phyloP scores from a whole-genome alignment of 1,140 invertebrate genomes.

The Papilio polyxenes region DNA sequence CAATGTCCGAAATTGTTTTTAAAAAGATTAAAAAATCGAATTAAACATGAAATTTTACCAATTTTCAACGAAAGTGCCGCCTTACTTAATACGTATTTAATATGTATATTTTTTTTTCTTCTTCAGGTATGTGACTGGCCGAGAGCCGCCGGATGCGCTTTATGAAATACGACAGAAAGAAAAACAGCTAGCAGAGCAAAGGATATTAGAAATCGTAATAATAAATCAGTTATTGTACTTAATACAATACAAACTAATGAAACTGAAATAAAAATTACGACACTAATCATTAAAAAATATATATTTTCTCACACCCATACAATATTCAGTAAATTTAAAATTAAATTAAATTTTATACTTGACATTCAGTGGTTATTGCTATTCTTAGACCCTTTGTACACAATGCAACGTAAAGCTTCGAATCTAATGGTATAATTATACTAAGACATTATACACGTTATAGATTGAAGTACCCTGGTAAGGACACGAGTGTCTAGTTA shows the following conservation, averaged over 20 bases:
- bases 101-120: neutral
- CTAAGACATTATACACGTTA: too few relatives aligned
- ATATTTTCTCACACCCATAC: too few relatives aligned
- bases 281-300: too few relatives aligned
- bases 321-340: too few relatives aligned
- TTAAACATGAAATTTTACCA: neutral
- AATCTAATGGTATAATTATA: too few relatives aligned
- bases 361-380: too few relatives aligned
- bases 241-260: neutral
- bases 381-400: too few relatives aligned
- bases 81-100: neutral
- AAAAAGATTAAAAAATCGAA: neutral
- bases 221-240: neutral
- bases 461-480: too few relatives aligned
- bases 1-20: neutral
- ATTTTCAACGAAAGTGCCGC: neutral
- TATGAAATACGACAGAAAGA: neutral
- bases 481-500: too few relatives aligned
- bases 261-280: too few relatives aligned
- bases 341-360: too few relatives aligned
- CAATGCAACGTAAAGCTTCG: too few relatives aligned
- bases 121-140: conserved; percentile 31
- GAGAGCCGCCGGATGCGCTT: conserved; percentile 21
- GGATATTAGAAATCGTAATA: neutral
- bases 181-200: neutral